Evolutionary conservation across 2,113 vertebrate genomes (phyloP), one percentile per base, ranked within the genome.

Genomic region (Archocentrus centrarchus): DNA sequence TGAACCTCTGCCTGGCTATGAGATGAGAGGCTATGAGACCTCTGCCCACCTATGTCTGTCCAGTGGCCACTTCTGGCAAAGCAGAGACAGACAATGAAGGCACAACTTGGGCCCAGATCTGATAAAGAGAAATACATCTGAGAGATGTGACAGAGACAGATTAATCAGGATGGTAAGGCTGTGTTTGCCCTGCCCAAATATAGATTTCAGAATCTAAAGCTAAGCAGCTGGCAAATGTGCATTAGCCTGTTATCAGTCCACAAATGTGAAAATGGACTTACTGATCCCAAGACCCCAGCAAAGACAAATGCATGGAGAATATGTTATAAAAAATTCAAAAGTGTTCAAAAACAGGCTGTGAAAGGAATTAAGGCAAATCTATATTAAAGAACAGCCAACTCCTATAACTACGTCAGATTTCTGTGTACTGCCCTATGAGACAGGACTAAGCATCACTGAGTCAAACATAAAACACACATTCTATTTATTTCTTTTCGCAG

Each of bases 91-190:
- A 81, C 80, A 88, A 73, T 61, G 78, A 60, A 73, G 64, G 17
- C 82, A 73, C 57, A 83, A 76, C 82, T 76, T 87, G 35, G 76
- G 70, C 22, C 80, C 53, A 82, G 79, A 93, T 87, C 66, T 86
- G 82, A 89, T 91, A 60, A 88, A 84, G 63, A 83, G 6, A 84
- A 84, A 82, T 62, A 58, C 61, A 86, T 78, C 39, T 47, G 59
- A 84, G 83, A 68, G 62, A 63, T 77, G 20, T 61, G 79, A 83
- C 75, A 70, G 9, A 82, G 27, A 77, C 59, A 82, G 27, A 84
- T 77, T 87, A 81, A 84, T 86, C 59, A 37, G 50, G 20, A 55
- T 17, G 64, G 24, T 30, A 37, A 18, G 57, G 47, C 11, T 73
- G 44, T 64, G 22, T 76, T 62, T 70, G 35, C 63, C 62, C 41